These are phyloP conservation scores for Labroides dimidiatus DNA, from an alignment of 2,797 vertebrate species.

Conservation along the genomic window DNA sequence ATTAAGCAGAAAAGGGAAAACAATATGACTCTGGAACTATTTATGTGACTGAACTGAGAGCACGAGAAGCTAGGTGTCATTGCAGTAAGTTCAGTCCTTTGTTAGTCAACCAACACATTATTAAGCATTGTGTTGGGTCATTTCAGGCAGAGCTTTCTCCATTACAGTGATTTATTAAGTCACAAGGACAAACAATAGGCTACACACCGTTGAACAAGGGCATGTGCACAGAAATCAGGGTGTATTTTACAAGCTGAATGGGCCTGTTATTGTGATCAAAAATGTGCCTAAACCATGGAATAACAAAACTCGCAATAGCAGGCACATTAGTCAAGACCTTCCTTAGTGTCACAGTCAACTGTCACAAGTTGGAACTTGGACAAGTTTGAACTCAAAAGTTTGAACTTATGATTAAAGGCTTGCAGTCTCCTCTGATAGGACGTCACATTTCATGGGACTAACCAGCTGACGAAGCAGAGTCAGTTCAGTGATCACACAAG, in stretches of 20 bases:
- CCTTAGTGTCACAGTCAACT: too few species aligned
- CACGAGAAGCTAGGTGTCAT: conserved; percentile 20
- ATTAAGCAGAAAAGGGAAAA: neutral
- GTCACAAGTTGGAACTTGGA: neutral
- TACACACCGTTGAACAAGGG: conserved; percentile 5
- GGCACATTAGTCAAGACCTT: neutral
- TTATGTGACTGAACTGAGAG: conserved; percentile 4
- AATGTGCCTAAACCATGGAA: neutral
- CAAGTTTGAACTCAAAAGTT: neutral
- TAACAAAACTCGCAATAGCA: neutral
- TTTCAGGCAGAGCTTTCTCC: conserved; percentile 11
- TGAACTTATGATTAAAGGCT: neutral
- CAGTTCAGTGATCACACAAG: conserved; percentile 23
- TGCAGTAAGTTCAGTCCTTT: conserved; percentile 46
- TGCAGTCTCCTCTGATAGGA: neutral
- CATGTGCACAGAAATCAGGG: neutral
- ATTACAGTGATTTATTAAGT: conserved; percentile 50
- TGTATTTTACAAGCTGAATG: neutral
- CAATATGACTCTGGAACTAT: neutral
- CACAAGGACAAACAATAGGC: conserved; percentile 30
- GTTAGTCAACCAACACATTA: conserved; percentile 31
- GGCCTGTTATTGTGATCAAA: neutral
- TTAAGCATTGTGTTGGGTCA: conserved; percentile 9
- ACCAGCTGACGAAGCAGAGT: conserved; percentile 10
- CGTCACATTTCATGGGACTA: conserved; percentile 8